These are phyloP conservation scores for Lytechinus variegatus DNA, from an alignment of 35 echinoderm and acorn worm species.

Conservation along the genomic window DNA sequence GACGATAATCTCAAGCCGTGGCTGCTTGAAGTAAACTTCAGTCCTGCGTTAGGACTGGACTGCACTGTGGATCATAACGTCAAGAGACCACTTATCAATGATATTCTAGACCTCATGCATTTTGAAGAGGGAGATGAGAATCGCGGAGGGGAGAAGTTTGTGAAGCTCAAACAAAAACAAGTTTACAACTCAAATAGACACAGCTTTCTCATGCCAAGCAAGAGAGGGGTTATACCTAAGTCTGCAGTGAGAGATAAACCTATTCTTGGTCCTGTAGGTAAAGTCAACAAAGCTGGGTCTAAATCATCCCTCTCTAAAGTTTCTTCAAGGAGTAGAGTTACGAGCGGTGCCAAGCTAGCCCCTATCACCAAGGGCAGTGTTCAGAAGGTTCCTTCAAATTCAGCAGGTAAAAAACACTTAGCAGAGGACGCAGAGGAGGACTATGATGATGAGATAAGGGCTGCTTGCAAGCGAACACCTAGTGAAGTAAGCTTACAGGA, in stretches of 20 bases:
- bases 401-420: constrained; percentile 26
- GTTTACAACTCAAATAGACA: constrained; percentile 23
- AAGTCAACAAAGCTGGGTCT: background rate
- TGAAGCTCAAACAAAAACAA: constrained; percentile 71
- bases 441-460: constrained; percentile 77
- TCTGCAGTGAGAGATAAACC: background rate
- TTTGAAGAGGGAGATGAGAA: constrained; percentile 65
- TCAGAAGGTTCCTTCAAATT: background rate
- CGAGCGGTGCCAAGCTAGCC: constrained; percentile 38
- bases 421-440: constrained; percentile 62
- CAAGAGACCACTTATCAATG: constrained; percentile 72
- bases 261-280: background rate
- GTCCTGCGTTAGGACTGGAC: constrained; percentile 78
- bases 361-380: background rate
- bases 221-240: background rate
- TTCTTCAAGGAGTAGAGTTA: background rate
- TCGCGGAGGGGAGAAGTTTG: constrained; percentile 58
- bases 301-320: constrained; percentile 4
- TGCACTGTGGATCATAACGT: constrained; percentile 68
- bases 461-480: constrained; percentile 50
- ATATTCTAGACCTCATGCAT: constrained; percentile 78
- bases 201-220: background rate
- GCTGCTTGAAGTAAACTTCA: constrained; percentile 92
- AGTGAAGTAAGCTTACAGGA: constrained; percentile 21
- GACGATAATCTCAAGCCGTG: constrained; percentile 86